These are phyloP conservation scores for Enteromius thamalakanensis DNA, from an alignment of 2,797 vertebrate genomes.

Conservation along the genomic window DNA sequence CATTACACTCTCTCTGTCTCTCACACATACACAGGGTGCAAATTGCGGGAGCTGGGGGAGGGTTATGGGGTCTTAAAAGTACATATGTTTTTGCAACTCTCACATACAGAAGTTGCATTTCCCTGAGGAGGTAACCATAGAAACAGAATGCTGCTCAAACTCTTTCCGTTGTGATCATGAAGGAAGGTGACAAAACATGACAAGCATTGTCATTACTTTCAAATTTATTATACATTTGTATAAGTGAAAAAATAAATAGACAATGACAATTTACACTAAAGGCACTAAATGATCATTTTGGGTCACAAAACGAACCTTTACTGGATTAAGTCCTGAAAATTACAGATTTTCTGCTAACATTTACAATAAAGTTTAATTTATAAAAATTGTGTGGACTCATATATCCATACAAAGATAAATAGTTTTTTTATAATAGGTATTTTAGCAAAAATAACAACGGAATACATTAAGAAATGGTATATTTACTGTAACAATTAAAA, in stretches of 20 bases:
- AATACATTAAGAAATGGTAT: too few species aligned
- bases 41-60: neutral
- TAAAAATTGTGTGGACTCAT: neutral
- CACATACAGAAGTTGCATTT: slow-evolving; percentile 6
- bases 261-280: neutral
- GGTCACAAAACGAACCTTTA: neutral
- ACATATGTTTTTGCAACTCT: neutral
- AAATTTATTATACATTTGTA: neutral
- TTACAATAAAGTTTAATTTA: neutral
- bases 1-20: slow-evolving; percentile 47
- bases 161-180: neutral
- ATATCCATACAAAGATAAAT: too few species aligned
- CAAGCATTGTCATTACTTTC: neutral
- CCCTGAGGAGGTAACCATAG: slow-evolving; percentile 7
- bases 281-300: neutral
- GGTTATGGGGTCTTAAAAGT: neutral
- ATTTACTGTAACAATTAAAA: too few species aligned
- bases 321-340: neutral
- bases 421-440: too few species aligned
- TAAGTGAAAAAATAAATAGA: neutral
- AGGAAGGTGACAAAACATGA: neutral
- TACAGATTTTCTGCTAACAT: neutral
- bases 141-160: slow-evolving; percentile 3
- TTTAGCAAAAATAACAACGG: too few species aligned
- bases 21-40: slow-evolving; percentile 1